Base-by-base conservation (phyloP, 2,797 vertebrate genomes). In the Silurus aristotelis region DNA sequence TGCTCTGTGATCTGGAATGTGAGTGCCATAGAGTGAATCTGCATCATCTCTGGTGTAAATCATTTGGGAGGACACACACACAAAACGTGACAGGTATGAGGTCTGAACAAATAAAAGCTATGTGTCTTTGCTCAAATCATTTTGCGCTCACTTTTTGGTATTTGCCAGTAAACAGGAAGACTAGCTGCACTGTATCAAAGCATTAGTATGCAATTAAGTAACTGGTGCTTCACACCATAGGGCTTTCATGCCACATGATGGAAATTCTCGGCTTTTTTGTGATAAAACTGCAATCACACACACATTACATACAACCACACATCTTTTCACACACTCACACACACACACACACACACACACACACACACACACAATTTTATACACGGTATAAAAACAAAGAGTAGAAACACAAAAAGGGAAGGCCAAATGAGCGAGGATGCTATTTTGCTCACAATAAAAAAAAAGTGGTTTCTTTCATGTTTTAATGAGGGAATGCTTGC, bases 121-220 rank as follows among this genome's bases (percentile, higher is more conserved):
- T 61, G 27, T 43, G 64, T 73, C 9, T 15, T 25, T 55, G 14
- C 38, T 25, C 17, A 20, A 22, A 17, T 67, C 0, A 2, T 66
- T 22, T 15, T 55, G 31, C 6, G 0, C 20, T 48, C 43, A 61
- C 6, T 73, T 80, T 27, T 76, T 64, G n/a, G 20, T 27, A 38
- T 66, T 20, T 56, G 20, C n/a, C 72, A 52, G 82, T 82, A 31
- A 84, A 83, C 27, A 38, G 20, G 83, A 25, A 55, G 75, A 17
- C 61, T 31, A 60, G 31, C 27, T 83, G 75, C 10, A 20, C 55
- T 72, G 80, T 63, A 73, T 46, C 77, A 83, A 58, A 15, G 14
- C 27, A 78, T 88, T 86, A 84, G 83, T 64, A 86, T 88, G 80
- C 86, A 82, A 70, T 81, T 46, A 86, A 78, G 76, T 66, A 83